Evolutionary conservation across 2,888 invertebrate genomes (phyloP), one percentile per base, ranked within the genome.

Genomic region (Galerucella calmariensis): DNA sequence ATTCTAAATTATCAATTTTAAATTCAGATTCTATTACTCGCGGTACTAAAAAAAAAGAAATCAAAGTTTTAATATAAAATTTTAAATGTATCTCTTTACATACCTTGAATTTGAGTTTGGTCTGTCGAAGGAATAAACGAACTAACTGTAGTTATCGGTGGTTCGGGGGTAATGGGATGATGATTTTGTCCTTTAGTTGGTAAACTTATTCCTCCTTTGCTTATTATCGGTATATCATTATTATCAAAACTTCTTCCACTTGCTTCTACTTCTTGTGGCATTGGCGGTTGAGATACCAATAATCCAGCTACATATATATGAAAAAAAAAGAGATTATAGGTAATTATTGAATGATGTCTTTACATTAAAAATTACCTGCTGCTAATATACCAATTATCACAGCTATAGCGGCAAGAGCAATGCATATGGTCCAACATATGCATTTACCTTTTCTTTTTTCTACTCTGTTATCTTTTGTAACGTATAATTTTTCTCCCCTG

Each of bases 401-500:
- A 41, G 92, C 90, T 58, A 92, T 90, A 16, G 91, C 90, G 24
- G 93, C 89, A 67, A 93, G 88, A 35, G 92, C 89, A 56, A 92
- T 89, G 77, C 93, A 91, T 71, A 93, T 88, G 44, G 91, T 90
- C 93, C 94, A 94, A 85, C 94, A 94, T 27, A 90, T 85, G 81
- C 90, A 89, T 84, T 90, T 90, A 80, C 92, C 91, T 84, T 92
- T 92, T 73, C 91, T 90, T 83, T 92, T 92, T 84, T 91, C 92
- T 63, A 92, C 91, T 70, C 94, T 89, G 85, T 94, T 94, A 87
- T 94, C 94, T 84, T 94, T 94, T 14, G 94, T 95, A 75, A 95
- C 93, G 85, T 94, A 94, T 72, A 95, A 87, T 85, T 95, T 95
- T 87, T 95, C 94, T 72, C 94, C 94, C 87, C 94, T 94, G 91